Evolutionary conservation across 2,113 vertebrate species (phyloP), one percentile per base, ranked within the genome.

Genomic region (Psophia crepitans): DNA sequence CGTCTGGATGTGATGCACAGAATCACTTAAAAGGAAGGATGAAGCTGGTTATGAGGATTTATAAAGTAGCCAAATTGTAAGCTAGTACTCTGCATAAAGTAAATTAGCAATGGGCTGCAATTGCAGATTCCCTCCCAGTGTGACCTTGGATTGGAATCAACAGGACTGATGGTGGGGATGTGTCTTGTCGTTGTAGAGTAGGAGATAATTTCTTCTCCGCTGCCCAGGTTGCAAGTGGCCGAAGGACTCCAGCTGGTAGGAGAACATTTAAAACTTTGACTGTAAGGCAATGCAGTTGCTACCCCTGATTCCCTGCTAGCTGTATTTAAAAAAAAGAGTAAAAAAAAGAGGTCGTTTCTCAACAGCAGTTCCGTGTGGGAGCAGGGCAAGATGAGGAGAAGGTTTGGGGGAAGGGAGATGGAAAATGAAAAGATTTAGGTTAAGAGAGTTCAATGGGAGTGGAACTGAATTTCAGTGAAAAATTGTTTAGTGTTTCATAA

Each of bases 141-240:
- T 87, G 93, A 71, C 65, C 87, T 96, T 95, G 89, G 91, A 78
- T 56, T 84, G 73, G 48, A 89, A 89, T 89, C 94, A 79, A 0
- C 56, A 57, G 61, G 87, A 56, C 65, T 82, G 93, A 20, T 82
- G 81, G 57, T 81, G 77, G 69, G 69, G 35, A 35, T 84, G 83
- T 74, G 60, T 75, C 69, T 68, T 7, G 0, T 75, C 0, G 1
- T 51, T 91, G 74, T 78, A 7, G 53, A 22, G 33, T 51, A 71
- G 65, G 43, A 89, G 44, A 56, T 68, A 39, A 84, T 91, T 90
- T 81, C 24, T 75, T 66, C 44, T 49, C 73, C 68, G 65, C 53
- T 51, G 8, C n/a, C 43, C 43, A 35, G 60, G 77, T 30, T 73
- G 24, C 51, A 64, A 46, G 51, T n/a, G 27, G 69, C 61, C 63